phyloP scores from a whole-genome alignment of 2,797 vertebrate genomes.

The Onychomys torridus region DNA sequence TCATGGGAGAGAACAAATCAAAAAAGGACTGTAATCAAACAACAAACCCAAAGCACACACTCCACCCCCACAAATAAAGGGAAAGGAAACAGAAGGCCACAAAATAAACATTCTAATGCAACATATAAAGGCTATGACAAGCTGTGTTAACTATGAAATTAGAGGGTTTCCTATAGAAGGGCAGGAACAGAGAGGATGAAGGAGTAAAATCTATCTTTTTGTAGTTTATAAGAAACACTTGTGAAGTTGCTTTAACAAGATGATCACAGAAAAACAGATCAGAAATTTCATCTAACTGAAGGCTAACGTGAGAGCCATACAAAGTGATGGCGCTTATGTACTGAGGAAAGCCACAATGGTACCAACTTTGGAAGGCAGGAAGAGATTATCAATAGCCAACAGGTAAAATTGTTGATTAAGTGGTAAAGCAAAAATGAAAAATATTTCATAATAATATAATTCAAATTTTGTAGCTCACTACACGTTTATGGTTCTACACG shows the following conservation, averaged over 20 bases:
- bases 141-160: neutral
- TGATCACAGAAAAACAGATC: neutral
- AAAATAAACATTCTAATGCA: conserved; percentile 12
- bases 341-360: neutral
- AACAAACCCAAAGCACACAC: neutral
- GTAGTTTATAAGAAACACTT: neutral
- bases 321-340: neutral
- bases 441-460: neutral
- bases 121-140: neutral
- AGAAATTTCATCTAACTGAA: conserved; percentile 32
- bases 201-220: neutral
- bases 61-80: neutral
- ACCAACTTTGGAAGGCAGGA: neutral
- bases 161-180: neutral
- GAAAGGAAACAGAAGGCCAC: neutral
- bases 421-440: neutral
- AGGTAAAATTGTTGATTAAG: neutral
- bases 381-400: neutral
- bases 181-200: neutral
- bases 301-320: neutral
- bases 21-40: neutral
- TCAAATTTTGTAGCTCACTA: neutral
- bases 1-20: neutral
- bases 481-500: neutral
- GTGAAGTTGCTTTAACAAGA: neutral